Conservation (phyloP, 2,113 vertebrate species). For the Ovibos moschatus region DNA sequence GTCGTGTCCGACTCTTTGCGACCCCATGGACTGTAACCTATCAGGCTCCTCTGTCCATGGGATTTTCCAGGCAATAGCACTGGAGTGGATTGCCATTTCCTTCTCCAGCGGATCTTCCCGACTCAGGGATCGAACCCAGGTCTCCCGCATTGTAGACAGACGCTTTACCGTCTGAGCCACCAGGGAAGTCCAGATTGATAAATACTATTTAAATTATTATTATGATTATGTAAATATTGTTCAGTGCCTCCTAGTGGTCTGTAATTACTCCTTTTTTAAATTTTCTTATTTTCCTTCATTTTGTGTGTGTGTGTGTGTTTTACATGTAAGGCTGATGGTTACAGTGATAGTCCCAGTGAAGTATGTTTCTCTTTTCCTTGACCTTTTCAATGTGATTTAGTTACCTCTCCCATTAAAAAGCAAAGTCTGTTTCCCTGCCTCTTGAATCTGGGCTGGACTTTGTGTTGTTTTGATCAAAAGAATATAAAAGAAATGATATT, state of each 20-base stretch:
- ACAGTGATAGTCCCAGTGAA: neutral
- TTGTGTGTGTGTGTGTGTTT: neutral
- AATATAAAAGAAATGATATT: neutral
- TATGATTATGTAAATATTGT: neutral
- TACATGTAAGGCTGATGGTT: neutral
- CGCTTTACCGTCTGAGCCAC: too few relatives aligned
- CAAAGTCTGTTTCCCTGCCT: neutral
- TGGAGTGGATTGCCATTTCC: too few relatives aligned
- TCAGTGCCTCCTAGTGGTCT: neutral
- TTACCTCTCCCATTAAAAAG: neutral
- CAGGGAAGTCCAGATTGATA: neutral
- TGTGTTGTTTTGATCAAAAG: neutral
- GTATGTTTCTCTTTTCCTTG: neutral
- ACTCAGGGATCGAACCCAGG: too few relatives aligned
- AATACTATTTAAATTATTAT: neutral
- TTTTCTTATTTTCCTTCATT: neutral
- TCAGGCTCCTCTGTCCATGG: too few relatives aligned
- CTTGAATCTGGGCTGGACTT: neutral
- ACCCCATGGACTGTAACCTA: too few relatives aligned
- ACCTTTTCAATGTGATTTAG: neutral
- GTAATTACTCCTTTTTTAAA: neutral
- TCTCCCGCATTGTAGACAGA: too few relatives aligned
- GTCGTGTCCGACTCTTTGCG: too few relatives aligned
- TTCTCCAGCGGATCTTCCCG: too few relatives aligned
- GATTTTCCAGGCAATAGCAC: too few relatives aligned